These are phyloP conservation scores for Drosophila nasuta DNA, from an alignment of 1,140 invertebrate species.

Conservation along the genomic window DNA sequence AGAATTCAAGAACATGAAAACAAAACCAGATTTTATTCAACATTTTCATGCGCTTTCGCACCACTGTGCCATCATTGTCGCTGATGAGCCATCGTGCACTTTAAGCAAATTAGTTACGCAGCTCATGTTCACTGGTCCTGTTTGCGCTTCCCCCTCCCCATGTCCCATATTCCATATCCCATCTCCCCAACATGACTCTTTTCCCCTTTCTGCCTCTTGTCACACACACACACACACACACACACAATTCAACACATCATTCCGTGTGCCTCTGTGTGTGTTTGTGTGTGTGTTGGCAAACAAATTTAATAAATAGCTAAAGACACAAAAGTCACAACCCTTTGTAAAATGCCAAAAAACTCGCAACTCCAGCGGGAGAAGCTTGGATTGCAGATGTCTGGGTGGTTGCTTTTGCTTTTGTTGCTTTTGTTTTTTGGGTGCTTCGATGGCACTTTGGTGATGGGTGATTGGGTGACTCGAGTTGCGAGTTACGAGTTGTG, in stretches of 20 bases:
- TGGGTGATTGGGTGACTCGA: slow-evolving; percentile 9
- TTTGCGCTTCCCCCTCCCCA: slow-evolving; percentile 21
- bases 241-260: background rate
- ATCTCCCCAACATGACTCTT: background rate
- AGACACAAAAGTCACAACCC: slow-evolving; percentile 79
- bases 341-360: slow-evolving; percentile 51
- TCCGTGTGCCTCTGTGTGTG: slow-evolving; percentile 13
- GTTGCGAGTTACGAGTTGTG: background rate
- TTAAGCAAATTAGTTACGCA: slow-evolving; percentile 82
- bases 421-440: slow-evolving; percentile 1
- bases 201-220: background rate
- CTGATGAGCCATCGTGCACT: slow-evolving; percentile 77
- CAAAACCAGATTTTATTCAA: background rate
- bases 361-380: background rate
- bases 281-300: slow-evolving; percentile 63
- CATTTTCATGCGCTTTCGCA: background rate
- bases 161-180: background rate
- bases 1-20: too few relatives aligned
- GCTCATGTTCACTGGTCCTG: slow-evolving; percentile 72
- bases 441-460: background rate
- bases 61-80: slow-evolving; percentile 59
- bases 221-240: slow-evolving; percentile 1
- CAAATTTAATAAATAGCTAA: slow-evolving; percentile 83
- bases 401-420: slow-evolving; percentile 1
- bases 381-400: slow-evolving; percentile 8